These are phyloP conservation scores for Triplophysa tibetana DNA, from an alignment of 2,113 vertebrate genomes.

Conservation along the genomic window DNA sequence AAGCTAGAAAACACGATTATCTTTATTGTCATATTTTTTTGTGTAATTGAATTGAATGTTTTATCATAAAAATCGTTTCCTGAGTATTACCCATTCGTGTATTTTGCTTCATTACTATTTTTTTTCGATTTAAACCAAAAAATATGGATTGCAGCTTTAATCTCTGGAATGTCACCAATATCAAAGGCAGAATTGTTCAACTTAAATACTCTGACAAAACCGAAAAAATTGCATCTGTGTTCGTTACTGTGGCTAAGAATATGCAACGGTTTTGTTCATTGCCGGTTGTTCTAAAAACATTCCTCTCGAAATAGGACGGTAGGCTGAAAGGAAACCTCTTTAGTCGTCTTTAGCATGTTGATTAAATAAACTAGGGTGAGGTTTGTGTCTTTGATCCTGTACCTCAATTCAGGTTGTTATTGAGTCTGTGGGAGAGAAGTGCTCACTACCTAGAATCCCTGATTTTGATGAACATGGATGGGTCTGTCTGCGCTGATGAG, in stretches of 20 bases:
- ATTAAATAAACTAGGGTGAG: conserved; percentile 53
- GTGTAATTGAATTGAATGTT: no score
- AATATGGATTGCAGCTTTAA: no score
- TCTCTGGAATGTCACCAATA: no score
- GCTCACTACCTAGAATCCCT: conserved; percentile 44
- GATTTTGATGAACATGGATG: conserved; percentile 59
- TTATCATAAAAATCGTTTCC: no score
- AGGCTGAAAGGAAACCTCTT: not conserved
- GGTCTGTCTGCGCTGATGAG: conserved; percentile 65
- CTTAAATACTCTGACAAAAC: no score
- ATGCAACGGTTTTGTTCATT: conserved; percentile 12
- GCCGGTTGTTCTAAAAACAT: not conserved
- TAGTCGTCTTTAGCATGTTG: conserved; percentile 34
- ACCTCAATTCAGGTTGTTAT: conserved; percentile 30
- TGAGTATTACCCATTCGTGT: no score
- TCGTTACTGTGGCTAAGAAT: not conserved
- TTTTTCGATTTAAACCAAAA: no score
- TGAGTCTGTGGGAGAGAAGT: conserved; percentile 34
- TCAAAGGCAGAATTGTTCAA: no score
- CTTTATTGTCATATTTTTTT: no score
- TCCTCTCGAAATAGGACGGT: not conserved
- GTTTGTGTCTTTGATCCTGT: conserved; percentile 46
- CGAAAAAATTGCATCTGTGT: no score
- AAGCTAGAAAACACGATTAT: no score
- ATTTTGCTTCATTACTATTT: no score